A percentile compares a stretch with the other conserved stretches of the same genome.
These are phyloP conservation scores for Rutpela maculata DNA, from an alignment of 2,888 invertebrate species.

Conservation along the genomic window DNA sequence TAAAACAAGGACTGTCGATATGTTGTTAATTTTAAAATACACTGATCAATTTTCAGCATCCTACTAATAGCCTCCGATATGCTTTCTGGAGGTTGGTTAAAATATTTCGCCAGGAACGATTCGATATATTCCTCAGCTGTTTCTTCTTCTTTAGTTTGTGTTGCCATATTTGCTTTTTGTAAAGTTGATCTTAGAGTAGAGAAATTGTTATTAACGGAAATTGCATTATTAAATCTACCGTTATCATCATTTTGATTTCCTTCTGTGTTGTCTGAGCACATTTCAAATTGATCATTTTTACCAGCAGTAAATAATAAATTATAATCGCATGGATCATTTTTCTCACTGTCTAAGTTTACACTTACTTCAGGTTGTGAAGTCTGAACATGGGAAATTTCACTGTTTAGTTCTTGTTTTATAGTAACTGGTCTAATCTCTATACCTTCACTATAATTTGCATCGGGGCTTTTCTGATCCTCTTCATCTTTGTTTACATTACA, in stretches of 20 bases:
- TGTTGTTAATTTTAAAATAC: slow-evolving; percentile 60
- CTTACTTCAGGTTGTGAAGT: background rate
- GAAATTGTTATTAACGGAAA: background rate
- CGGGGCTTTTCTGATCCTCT: background rate
- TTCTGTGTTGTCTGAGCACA: background rate
- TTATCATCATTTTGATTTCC: background rate
- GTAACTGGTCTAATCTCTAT: background rate
- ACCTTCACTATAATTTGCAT: background rate
- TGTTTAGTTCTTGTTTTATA: background rate
- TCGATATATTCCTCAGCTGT: slow-evolving; percentile 11
- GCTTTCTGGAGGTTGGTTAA: slow-evolving; percentile 38
- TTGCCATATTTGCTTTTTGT: background rate
- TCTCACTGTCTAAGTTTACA: background rate
- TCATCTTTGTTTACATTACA: background rate
- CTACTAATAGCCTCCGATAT: slow-evolving; percentile 50
- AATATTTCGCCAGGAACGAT: slow-evolving; percentile 37
- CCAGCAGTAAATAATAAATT: background rate
- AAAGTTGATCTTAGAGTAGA: background rate
- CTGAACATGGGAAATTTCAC: background rate
- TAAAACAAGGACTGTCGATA: slow-evolving; percentile 58
- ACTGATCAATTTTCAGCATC: slow-evolving; percentile 62
- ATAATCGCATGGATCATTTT: background rate
- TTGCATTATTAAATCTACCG: background rate
- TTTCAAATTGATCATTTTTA: no score
- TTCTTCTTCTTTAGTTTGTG: slow-evolving; percentile 20